phyloP scores from a whole-genome alignment of 2,888 invertebrate genomes.

The Norana najaformis region DNA sequence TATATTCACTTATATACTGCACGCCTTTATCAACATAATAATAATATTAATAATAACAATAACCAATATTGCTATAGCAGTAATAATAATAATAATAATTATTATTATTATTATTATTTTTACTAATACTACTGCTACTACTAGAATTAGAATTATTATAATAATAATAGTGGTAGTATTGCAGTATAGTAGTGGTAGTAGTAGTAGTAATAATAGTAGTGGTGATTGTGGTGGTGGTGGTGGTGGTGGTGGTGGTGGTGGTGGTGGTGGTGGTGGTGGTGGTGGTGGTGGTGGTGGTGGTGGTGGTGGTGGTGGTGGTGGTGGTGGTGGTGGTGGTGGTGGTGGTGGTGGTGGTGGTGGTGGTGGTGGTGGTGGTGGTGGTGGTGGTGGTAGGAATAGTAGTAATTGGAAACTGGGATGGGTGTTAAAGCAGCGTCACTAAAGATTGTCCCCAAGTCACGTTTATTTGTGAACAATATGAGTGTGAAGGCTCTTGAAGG shows the following conservation, averaged over 20 bases:
- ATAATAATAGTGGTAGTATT: neutral
- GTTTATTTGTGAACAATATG: no score
- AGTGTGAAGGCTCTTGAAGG: no score
- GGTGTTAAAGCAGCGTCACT: no score
- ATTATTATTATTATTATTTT: slow-evolving; percentile 23
- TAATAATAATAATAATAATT: neutral
- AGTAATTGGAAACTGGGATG: neutral
- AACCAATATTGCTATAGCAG: neutral
- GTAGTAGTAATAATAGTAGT: no score
- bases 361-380: neutral
- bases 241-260: neutral
- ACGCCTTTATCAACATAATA: neutral
- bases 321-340: neutral
- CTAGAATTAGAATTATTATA: neutral
- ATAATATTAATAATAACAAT: neutral
- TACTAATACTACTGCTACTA: neutral
- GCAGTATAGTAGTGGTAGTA: no score
- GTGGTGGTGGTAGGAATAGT: neutral
- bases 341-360: neutral
- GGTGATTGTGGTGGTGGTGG: no score
- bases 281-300: neutral
- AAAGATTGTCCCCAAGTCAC: no score
- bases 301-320: neutral
- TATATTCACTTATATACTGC: no score
- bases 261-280: neutral